A percentile compares a stretch with the other conserved stretches of the same genome.
Conservation (phyloP, 2,888 invertebrate species). For the Sphinx pinastri region DNA sequence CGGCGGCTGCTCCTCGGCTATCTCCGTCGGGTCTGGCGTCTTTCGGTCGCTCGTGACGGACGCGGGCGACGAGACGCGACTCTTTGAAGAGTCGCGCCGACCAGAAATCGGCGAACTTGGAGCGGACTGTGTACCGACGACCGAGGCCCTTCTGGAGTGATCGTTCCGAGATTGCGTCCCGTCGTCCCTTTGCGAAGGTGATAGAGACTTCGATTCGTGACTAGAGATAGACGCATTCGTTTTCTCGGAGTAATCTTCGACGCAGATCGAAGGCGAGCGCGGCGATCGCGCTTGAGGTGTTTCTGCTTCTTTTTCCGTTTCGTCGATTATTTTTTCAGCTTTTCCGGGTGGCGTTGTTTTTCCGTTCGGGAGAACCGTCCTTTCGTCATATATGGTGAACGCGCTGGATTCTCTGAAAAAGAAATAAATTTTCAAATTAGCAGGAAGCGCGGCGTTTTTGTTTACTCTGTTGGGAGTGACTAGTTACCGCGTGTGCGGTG, state of each 20-base stretch:
- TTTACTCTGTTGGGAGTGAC: constrained; percentile 34
- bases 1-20: constrained; percentile 40
- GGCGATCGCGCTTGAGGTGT: constrained; percentile 45
- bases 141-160: background rate
- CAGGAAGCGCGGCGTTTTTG: background rate
- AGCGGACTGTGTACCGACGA: constrained; percentile 20
- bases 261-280: constrained; percentile 66
- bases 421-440: constrained; percentile 35
- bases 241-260: constrained; percentile 62
- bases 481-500: constrained; percentile 71
- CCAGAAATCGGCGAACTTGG: constrained; percentile 30
- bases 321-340: constrained; percentile 31
- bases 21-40: constrained; percentile 55
- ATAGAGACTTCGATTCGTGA: constrained; percentile 1
- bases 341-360: constrained; percentile 52
- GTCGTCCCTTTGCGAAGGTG: background rate
- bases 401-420: constrained; percentile 75
- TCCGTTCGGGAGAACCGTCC: constrained; percentile 36
- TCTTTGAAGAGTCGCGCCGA: constrained; percentile 45
- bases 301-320: constrained; percentile 27
- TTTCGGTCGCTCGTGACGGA: constrained; percentile 53
- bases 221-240: constrained; percentile 9
- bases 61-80: constrained; percentile 42
- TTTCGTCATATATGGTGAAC: constrained; percentile 54
- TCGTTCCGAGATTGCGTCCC: background rate